Percentiles rank a stretch among this genome's conserved stretches.
These are phyloP conservation scores for Indri indri DNA, from an alignment of 2,113 vertebrate genomes.

Conservation along the genomic window DNA sequence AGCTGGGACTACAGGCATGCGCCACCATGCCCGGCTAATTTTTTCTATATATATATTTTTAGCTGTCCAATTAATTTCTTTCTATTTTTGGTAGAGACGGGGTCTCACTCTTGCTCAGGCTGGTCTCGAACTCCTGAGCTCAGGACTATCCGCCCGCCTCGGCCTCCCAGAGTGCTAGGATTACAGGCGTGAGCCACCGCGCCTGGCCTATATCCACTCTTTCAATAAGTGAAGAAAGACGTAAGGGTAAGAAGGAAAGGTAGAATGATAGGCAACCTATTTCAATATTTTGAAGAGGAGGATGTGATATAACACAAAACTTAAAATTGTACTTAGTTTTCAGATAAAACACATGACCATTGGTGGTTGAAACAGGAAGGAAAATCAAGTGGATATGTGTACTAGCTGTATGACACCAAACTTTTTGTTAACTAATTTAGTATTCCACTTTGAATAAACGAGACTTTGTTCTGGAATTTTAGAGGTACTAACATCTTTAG, in stretches of 20 bases:
- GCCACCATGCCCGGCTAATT: no score
- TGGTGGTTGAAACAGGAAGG: not conserved
- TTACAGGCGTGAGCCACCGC: no score
- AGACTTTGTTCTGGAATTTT: not conserved
- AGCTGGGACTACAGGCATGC: no score
- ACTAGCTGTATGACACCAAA: not conserved
- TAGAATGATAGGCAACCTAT: not conserved
- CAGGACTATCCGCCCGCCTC: no score
- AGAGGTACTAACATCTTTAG: not conserved
- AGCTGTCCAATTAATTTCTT: no score
- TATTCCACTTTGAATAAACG: not conserved
- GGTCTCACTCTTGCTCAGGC: no score
- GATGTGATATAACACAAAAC: not conserved
- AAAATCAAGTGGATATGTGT: not conserved
- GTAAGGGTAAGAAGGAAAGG: not conserved
- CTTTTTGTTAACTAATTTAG: not conserved
- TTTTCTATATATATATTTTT: no score
- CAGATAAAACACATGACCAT: not conserved
- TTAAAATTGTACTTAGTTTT: not conserved
- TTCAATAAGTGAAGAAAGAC: not conserved
- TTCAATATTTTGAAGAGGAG: not conserved
- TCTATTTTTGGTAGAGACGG: no score
- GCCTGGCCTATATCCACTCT: not conserved
- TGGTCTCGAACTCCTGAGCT: no score
- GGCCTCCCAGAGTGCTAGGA: no score